Evolutionary conservation across 2,888 invertebrate genomes (phyloP), one percentile per base, ranked within the genome.

Genomic region (Papilio demoleus): DNA sequence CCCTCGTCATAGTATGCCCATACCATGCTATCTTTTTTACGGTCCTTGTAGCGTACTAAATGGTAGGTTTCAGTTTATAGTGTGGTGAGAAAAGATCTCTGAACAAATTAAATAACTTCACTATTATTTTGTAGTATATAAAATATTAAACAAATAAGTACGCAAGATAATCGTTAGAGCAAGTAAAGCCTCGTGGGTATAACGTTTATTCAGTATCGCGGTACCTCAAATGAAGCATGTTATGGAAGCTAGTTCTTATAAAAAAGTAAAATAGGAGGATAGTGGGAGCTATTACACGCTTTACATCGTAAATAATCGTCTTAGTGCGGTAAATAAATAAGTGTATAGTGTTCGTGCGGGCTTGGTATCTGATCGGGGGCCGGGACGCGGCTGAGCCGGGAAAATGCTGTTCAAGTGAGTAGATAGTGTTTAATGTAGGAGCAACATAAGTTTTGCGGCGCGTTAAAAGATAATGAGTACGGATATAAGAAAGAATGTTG

Each of bases 301-400:
- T 84, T 84, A 83, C 87, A 84, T 89, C 88, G 91, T 91, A 92
- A 92, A 91, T 91, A 92, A 90, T 89, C 83, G 82, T 84, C 84
- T 86, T 85, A 85, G 85, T 80, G 80, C 76, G 76, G 88, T 90
- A 91, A 91, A 91, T 92, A 92, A 91, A 90, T 91, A 91, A 88
- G 84, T 84, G 85, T 85, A 84, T 85, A 83, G 86, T 82, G 82
- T 84, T 84, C 84, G 83, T 80, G 85, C 84, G 76, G 78, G 80
- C 72, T 72, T 56, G 77, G 76, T 92, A 92, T 92, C 92, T 87
- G 92, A 92, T 92, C 84, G 77, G 77, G 75, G 75, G 77, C 77
- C 81, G 80, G 83, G 87, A 88, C 85, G 84, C 81, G 82, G 81
- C 78, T 82, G 81, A 80, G 81, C 80, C 81, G 83, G 81, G 87